These are phyloP conservation scores for Ephialtes manifestator DNA, from an alignment of 2,888 invertebrate genomes.

Conservation along the genomic window DNA sequence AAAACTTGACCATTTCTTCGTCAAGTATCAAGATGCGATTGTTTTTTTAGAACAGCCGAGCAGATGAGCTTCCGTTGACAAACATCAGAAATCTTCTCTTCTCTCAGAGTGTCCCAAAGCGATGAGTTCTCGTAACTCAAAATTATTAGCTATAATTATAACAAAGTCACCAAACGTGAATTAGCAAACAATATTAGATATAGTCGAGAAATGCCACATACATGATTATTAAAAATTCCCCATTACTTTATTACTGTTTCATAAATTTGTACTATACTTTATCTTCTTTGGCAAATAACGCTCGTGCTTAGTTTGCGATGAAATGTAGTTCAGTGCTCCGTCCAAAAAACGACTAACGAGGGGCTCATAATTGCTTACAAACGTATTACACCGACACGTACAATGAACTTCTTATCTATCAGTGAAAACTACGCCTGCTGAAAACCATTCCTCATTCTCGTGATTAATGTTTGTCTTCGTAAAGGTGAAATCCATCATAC, in stretches of 20 bases:
- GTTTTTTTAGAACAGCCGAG: constrained; percentile 89
- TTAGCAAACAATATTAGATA: too few relatives aligned
- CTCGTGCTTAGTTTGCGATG: neutral
- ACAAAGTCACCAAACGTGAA: constrained; percentile 86
- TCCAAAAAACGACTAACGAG: neutral
- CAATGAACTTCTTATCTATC: neutral
- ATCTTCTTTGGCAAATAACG: neutral
- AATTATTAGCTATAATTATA: constrained; percentile 93
- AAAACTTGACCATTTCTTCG: constrained; percentile 88
- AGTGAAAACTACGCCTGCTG: neutral
- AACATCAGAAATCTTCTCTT: constrained; percentile 89
- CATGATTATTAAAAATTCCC: too few relatives aligned
- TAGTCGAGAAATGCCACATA: too few relatives aligned
- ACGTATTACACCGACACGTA: neutral
- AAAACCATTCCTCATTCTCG: neutral
- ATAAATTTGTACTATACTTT: neutral
- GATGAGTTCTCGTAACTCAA: constrained; percentile 88
- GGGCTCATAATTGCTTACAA: neutral
- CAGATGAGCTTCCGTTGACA: constrained; percentile 91
- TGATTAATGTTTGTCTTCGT: neutral
- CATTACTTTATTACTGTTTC: too few relatives aligned
- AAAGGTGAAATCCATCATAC: neutral
- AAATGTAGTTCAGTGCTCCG: neutral
- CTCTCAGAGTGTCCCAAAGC: constrained; percentile 89
- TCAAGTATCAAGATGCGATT: constrained; percentile 90